A percentile compares a stretch with the other conserved stretches of the same genome.
Conservation (phyloP, 2,113 vertebrate genomes). For the Athene noctua region DNA sequence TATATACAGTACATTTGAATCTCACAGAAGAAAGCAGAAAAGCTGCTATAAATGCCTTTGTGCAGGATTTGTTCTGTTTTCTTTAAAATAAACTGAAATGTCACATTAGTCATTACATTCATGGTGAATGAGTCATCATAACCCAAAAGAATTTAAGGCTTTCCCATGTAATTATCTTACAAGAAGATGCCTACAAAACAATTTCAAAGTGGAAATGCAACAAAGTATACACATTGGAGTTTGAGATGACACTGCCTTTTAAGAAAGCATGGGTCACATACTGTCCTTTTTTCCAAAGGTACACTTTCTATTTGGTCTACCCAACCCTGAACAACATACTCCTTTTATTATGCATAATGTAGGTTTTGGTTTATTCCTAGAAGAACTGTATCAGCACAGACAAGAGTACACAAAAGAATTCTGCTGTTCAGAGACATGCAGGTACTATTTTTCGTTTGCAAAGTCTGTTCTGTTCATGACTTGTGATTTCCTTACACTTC, state of each 20-base stretch:
- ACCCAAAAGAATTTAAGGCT: neutral
- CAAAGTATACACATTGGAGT: neutral
- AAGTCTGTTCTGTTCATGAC: neutral
- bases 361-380: neutral
- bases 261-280: neutral
- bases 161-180: neutral
- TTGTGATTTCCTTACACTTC: neutral
- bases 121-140: neutral
- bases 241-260: neutral
- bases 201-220: neutral
- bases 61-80: neutral
- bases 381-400: neutral
- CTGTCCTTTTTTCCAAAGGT: neutral
- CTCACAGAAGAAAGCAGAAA: neutral
- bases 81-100: conserved; percentile 32
- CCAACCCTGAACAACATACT: neutral
- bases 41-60: neutral
- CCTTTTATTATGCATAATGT: neutral
- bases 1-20: neutral
- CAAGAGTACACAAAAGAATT: neutral
- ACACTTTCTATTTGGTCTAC: neutral
- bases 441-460: neutral
- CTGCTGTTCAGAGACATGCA: neutral
- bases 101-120: conserved; percentile 28
- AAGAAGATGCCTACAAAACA: neutral